These are phyloP conservation scores for Chelonoidis abingdonii DNA, from an alignment of 2,113 vertebrate genomes.

Conservation along the genomic window DNA sequence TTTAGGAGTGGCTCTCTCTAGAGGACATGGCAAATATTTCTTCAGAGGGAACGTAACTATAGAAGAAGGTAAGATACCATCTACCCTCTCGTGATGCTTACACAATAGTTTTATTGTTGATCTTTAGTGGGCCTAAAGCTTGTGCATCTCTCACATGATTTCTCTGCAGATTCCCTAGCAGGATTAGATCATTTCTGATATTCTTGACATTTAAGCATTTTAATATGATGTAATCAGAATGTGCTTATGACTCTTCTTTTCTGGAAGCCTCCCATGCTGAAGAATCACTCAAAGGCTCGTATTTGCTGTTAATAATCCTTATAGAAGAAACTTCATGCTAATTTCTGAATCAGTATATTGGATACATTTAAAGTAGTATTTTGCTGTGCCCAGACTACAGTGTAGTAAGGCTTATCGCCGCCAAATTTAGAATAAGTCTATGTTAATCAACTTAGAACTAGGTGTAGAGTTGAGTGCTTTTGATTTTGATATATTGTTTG, in stretches of 20 bases:
- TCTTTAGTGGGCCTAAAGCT: not conserved
- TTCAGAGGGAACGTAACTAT: slow-evolving; percentile 96
- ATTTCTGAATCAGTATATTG: not conserved
- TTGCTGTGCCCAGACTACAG: not conserved
- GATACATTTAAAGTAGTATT: not conserved
- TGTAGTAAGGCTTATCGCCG: not conserved
- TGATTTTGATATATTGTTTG: not conserved
- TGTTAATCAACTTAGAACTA: not conserved
- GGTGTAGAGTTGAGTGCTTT: not conserved
- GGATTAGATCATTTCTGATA: not conserved
- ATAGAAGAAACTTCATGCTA: not conserved
- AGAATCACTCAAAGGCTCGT: not conserved
- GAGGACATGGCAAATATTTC: slow-evolving; percentile 96
- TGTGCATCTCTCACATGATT: not conserved
- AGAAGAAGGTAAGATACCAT: slow-evolving; percentile 90
- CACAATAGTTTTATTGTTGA: slow-evolving; percentile 9
- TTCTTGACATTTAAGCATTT: not conserved
- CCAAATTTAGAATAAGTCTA: not conserved
- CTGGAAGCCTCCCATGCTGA: not conserved
- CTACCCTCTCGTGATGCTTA: not conserved
- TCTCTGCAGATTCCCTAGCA: not conserved
- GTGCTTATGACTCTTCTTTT: not conserved
- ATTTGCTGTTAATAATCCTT: not conserved
- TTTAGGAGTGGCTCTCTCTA: slow-evolving; percentile 96
- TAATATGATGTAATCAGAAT: not conserved